Percentiles rank a stretch among this genome's conserved stretches.
Evolutionary conservation across 2,888 invertebrate genomes (phyloP).

Genomic region (Bimastos eiseni): DNA sequence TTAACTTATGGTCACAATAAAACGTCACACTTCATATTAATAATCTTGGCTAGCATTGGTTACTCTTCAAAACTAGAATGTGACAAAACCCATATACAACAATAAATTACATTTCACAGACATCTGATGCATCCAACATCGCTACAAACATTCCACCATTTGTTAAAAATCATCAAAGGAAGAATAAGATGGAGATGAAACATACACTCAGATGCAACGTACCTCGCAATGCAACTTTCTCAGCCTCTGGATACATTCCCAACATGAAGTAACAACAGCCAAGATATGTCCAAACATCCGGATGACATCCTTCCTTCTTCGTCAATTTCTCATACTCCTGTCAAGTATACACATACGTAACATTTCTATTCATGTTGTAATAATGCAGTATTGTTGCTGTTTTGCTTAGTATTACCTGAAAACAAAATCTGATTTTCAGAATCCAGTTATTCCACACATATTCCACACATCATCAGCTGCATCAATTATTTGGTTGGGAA

Average conservation of each 20-base stretch:
- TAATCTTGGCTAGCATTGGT: neutral
- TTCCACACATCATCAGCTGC: neutral
- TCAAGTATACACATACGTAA: slow-evolving; percentile 7
- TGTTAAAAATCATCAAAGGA: neutral
- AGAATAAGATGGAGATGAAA: neutral
- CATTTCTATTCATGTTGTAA: neutral
- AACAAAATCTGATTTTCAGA: neutral
- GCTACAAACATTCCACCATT: too few relatives aligned
- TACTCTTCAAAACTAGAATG: neutral
- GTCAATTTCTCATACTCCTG: slow-evolving; percentile 64
- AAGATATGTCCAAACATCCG: slow-evolving; percentile 75
- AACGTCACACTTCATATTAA: neutral
- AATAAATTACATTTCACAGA: neutral
- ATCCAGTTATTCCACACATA: neutral
- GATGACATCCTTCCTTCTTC: slow-evolving; percentile 66
- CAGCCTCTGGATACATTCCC: slow-evolving; percentile 77
- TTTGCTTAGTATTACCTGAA: too few relatives aligned
- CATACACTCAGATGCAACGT: neutral
- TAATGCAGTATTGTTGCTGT: too few relatives aligned
- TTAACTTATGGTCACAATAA: neutral
- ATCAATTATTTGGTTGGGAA: neutral
- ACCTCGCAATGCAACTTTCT: slow-evolving; percentile 68
- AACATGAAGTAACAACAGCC: slow-evolving; percentile 94
- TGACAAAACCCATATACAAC: neutral
- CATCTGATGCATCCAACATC: too few relatives aligned